Evolutionary conservation across 2,888 invertebrate genomes (phyloP).

Genomic region (Pteria penguin): DNA sequence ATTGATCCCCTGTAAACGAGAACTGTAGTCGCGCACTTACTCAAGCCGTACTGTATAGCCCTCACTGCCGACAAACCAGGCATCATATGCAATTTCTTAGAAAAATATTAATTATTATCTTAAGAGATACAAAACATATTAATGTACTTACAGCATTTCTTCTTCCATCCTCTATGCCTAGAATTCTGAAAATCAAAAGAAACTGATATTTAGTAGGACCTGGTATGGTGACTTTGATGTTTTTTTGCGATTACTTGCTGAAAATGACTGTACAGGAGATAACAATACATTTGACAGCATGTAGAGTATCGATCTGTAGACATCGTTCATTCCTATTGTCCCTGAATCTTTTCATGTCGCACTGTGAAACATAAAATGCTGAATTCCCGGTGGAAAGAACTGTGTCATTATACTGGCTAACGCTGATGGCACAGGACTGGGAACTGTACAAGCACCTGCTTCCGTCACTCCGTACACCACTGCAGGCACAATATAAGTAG

Average conservation of each 20-base stretch:
- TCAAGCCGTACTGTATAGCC: too few species aligned
- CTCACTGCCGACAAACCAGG: too few species aligned
- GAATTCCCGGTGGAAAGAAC: too few species aligned
- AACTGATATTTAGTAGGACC: background rate
- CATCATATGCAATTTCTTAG: too few species aligned
- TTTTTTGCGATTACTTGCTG: background rate
- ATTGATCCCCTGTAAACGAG: too few species aligned
- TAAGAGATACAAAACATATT: background rate
- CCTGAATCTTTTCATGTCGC: background rate
- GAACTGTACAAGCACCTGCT: too few species aligned
- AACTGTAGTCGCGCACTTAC: too few species aligned
- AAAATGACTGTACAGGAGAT: background rate
- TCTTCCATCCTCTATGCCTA: background rate
- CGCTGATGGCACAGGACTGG: too few species aligned
- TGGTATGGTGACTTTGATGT: background rate
- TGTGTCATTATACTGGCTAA: too few species aligned
- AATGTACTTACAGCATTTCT: background rate
- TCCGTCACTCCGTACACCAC: too few species aligned
- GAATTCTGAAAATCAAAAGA: background rate
- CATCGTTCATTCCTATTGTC: background rate
- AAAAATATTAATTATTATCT: too few species aligned
- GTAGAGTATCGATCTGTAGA: conserved; percentile 1
- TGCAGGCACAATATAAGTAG: too few species aligned
- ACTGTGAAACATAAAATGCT: background rate
- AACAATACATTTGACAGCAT: conserved; percentile 5